These are phyloP conservation scores for Pandemis heparana DNA, from an alignment of 2,888 invertebrate species.

Conservation along the genomic window DNA sequence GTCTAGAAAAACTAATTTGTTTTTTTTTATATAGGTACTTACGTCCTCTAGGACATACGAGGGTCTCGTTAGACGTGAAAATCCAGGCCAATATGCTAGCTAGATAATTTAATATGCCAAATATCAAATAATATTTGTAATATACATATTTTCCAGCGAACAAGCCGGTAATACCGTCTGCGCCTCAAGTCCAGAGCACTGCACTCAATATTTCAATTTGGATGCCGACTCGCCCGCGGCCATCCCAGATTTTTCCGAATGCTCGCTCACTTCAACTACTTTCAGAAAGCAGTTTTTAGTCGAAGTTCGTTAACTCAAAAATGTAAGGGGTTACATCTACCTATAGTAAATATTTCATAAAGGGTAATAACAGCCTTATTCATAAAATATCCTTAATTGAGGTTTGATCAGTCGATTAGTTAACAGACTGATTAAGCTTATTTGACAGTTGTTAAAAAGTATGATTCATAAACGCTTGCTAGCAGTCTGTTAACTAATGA, in stretches of 20 bases:
- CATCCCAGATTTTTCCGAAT: slow-evolving; percentile 26
- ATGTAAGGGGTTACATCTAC: background rate
- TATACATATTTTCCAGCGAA: background rate
- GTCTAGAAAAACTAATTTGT: too few relatives aligned
- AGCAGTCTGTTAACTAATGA: too few relatives aligned
- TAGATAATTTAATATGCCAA: background rate
- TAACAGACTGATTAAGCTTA: too few relatives aligned
- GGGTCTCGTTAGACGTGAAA: background rate
- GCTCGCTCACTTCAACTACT: slow-evolving; percentile 14
- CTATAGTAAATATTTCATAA: too few relatives aligned
- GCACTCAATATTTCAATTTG: slow-evolving; percentile 42
- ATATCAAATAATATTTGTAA: background rate
- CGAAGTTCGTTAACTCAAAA: background rate
- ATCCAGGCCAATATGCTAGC: background rate
- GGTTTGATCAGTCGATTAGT: too few relatives aligned
- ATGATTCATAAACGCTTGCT: too few relatives aligned
- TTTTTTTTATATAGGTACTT: background rate
- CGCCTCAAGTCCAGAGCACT: slow-evolving; percentile 14
- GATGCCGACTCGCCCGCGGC: slow-evolving; percentile 29
- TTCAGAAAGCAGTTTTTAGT: slow-evolving; percentile 7
- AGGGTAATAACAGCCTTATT: too few relatives aligned
- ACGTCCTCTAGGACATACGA: background rate
- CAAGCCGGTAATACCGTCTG: background rate
- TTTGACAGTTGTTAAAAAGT: too few relatives aligned
- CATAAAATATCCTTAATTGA: too few relatives aligned